Base-by-base conservation (phyloP, 2,113 vertebrate genomes). In the Esox niger region DNA sequence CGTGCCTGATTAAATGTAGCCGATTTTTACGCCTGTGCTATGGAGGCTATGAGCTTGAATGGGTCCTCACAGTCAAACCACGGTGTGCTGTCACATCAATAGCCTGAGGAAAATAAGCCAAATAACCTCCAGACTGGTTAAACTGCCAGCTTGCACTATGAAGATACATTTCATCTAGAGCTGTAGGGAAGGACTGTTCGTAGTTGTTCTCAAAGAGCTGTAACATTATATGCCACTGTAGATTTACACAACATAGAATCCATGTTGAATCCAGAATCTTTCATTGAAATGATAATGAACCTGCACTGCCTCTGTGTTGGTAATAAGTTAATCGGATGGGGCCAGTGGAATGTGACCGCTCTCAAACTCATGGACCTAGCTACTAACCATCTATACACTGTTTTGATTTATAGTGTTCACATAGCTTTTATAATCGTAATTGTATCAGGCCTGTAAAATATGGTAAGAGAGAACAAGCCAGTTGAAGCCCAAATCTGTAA, bases 1-100 rank as follows among this genome's bases (percentile, higher is more conserved):
- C 88, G 64, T 84, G 85, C 83, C 85, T 83, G 79, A 90, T 90
- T 88, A 88, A 89, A 89, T 89, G 84, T 84, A 86, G 80, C 71
- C 35, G 27, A 88, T 90, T 90, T 87, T 83, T 85, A 89, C 79
- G 84, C 84, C 84, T 76, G 72, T 70, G 76, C 78, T 73, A 52
- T 31, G 69, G 76, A 81, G 77, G 78, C 71, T 64, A 61, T 17
- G 47, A 64, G 75, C 70, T 78, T 90, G 81, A 89, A 87, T 82
- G 72, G 83, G 71, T 84, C 77, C 72, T 86, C 73, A 72, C 68
- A 79, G 83, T 49, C 56, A 63, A 70, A 76, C 81, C 74, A 46
- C 73, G 57, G 64, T 63, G 74, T 61, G 70, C 78, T 72, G 79
- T 82, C 82, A 66, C 73, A 83, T 76, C 76, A 59, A 68, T 47